These are phyloP conservation scores for Arnoldichthys spilopterus DNA, from an alignment of 2,797 vertebrate species.

Conservation along the genomic window DNA sequence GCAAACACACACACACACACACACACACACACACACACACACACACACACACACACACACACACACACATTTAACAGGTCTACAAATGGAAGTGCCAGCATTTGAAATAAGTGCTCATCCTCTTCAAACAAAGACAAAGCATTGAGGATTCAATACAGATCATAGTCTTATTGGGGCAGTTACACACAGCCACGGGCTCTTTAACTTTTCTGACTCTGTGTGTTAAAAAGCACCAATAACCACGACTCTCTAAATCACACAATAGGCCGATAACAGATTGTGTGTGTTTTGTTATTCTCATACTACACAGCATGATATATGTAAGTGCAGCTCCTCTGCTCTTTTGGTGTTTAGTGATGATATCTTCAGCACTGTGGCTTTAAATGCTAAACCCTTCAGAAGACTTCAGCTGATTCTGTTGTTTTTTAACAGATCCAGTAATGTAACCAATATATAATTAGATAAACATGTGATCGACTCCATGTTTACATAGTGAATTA, in stretches of 20 bases:
- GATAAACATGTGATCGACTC: too few relatives aligned
- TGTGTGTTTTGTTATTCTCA: not conserved
- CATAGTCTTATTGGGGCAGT: conserved; percentile 3
- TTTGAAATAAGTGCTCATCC: conserved; percentile 13
- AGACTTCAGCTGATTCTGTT: too few relatives aligned
- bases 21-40: conserved; percentile 19
- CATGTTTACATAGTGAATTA: not conserved
- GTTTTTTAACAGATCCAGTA: too few relatives aligned
- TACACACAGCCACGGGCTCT: not conserved
- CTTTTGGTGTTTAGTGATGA: not conserved
- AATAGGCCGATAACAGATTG: not conserved
- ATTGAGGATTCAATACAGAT: not conserved
- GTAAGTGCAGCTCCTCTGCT: too few relatives aligned
- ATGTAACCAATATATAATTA: too few relatives aligned
- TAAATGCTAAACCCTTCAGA: not conserved
- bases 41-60: conserved; percentile 11
- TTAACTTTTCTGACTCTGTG: not conserved
- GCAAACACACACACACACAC: conserved; percentile 1
- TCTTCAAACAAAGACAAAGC: conserved; percentile 11
- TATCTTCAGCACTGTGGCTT: not conserved
- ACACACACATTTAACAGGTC: conserved; percentile 27
- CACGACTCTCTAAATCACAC: not conserved
- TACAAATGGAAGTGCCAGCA: conserved; percentile 28
- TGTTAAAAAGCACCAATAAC: not conserved
- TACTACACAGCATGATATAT: too few relatives aligned